Conservation (phyloP, 2,113 vertebrate genomes). For the Halcyon malimbica region DNA sequence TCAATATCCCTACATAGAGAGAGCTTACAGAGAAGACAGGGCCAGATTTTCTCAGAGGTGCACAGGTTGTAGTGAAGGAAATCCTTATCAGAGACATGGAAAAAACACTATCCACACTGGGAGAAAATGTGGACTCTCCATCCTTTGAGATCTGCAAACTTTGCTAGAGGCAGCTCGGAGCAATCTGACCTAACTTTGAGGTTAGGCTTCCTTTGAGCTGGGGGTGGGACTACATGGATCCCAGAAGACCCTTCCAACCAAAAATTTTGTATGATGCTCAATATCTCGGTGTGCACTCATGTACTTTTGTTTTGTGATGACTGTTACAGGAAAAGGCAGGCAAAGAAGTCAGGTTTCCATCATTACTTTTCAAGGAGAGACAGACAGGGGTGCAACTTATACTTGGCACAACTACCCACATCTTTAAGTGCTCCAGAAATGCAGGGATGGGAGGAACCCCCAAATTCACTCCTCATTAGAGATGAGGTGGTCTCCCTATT, state of each 20-base stretch:
- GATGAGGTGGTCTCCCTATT: background rate
- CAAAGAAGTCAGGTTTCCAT: background rate
- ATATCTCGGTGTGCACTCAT: background rate
- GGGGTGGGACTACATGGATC: background rate
- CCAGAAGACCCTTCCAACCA: background rate
- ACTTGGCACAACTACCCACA: background rate
- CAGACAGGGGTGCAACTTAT: background rate
- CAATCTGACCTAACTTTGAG: background rate
- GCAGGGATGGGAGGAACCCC: background rate
- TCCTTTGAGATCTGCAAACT: background rate
- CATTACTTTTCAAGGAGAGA: background rate
- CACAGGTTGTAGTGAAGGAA: background rate
- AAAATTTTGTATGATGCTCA: background rate
- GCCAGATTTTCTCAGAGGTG: background rate
- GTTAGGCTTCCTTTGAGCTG: background rate
- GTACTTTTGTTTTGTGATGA: background rate
- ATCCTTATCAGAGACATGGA: background rate
- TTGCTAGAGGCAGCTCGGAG: background rate
- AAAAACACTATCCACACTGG: background rate
- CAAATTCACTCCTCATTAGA: background rate
- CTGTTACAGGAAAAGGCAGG: background rate
- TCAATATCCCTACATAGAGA: background rate
- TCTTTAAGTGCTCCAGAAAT: background rate
- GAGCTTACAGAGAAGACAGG: background rate
- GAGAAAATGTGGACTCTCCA: background rate